These are phyloP conservation scores for Teleogryllus oceanicus DNA, from an alignment of 2,888 invertebrate species.

Conservation along the genomic window DNA sequence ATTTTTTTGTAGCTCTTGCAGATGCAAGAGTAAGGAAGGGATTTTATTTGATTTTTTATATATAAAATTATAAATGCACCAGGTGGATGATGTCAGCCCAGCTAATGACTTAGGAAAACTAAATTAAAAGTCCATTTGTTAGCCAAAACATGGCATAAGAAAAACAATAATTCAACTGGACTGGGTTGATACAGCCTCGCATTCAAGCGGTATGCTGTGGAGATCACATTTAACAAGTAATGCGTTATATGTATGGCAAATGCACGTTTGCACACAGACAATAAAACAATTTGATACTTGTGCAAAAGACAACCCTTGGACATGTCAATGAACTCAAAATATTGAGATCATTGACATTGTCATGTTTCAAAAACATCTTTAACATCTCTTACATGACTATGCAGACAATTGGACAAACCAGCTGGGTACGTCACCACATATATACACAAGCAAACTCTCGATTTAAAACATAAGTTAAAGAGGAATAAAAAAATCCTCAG, in stretches of 20 bases:
- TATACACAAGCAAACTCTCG: background rate
- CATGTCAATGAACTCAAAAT: background rate
- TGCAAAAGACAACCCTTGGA: too few relatives aligned
- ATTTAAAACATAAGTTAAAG: background rate
- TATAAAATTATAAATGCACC: constrained; percentile 18
- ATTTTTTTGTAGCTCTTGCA: background rate
- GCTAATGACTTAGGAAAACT: background rate
- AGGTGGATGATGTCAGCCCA: background rate
- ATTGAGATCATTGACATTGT: background rate
- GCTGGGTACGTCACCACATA: background rate
- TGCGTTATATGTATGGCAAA: background rate
- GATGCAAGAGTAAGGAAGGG: background rate
- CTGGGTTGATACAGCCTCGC: background rate
- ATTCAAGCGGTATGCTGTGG: background rate
- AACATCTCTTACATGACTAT: background rate
- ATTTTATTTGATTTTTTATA: background rate
- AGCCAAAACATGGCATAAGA: background rate
- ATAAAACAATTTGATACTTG: background rate
- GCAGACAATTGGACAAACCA: background rate
- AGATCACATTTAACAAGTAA: constrained; percentile 1
- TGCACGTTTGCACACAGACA: background rate
- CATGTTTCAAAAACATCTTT: constrained; percentile 8
- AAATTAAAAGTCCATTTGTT: background rate
- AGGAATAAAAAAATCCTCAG: background rate
- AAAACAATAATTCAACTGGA: background rate